Evolutionary conservation across 2,113 vertebrate species (phyloP).

Genomic region (Chunga burmeisteri): DNA sequence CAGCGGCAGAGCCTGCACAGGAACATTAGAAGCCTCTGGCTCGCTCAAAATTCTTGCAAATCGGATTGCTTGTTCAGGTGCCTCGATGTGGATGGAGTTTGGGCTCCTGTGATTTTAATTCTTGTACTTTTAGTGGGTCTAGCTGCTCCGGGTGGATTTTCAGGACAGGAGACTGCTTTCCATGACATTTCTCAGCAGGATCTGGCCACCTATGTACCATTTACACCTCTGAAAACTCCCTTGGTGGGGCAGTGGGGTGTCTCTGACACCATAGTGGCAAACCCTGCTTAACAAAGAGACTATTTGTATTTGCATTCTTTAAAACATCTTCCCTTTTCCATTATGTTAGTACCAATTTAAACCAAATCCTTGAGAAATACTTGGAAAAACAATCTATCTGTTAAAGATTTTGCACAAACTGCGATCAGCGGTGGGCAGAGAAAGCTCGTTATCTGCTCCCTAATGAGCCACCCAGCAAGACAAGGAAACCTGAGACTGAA

Average conservation of each 20-base stretch:
- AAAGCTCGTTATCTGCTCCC: conserved; percentile 43
- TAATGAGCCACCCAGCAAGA: conserved; percentile 19
- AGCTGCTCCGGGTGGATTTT: neutral
- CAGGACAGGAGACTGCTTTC: neutral
- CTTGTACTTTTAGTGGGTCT: neutral
- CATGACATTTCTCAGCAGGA: neutral
- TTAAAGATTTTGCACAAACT: neutral
- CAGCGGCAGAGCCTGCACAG: neutral
- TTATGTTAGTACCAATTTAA: neutral
- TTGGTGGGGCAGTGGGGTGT: neutral
- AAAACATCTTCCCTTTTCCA: accelerated
- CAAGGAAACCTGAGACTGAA: neutral
- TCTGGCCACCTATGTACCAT: neutral
- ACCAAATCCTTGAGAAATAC: neutral
- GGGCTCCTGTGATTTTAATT: neutral
- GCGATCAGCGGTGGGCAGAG: neutral
- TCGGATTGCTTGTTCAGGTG: neutral
- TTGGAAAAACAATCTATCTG: neutral
- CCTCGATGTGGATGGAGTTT: neutral
- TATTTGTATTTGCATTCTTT: neutral
- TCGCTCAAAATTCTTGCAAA: neutral
- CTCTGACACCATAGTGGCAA: neutral
- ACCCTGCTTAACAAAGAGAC: neutral
- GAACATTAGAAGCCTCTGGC: neutral
- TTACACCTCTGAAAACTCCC: neutral